Evolutionary conservation across 2,888 invertebrate genomes (phyloP), one percentile per base, ranked within the genome.

Genomic region (Caenorhabditis sulstoni): DNA sequence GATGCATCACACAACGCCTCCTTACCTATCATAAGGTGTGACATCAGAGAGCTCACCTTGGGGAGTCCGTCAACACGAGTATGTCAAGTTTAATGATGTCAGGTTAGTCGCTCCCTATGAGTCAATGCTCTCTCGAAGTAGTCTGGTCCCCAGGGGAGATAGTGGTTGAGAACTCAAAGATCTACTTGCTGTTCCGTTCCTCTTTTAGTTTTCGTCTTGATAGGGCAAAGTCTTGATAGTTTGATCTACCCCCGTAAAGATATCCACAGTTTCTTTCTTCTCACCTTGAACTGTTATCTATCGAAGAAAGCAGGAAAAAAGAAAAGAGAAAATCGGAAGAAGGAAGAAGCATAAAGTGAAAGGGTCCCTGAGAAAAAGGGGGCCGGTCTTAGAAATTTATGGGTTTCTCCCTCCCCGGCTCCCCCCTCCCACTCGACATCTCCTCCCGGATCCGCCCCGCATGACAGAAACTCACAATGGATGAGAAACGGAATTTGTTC

Each of bases 301-400:
- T 29, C 29, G 29, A 7, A 29, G 7, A 7, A 29, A 29, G 29
- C 3, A 52, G 29, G 23, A 23, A 52, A 52, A 52, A n/a, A 14
- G 29, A 23, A 52, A n/a, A 22, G 12, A 3, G 52, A 29, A 29
- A 52, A n/a, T 29, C 23, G 52, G 29, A 7, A 29, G 7, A 14
- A 29, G 29, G 52, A 8, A 52, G 44, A 52, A 52, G 29, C 14
- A 29, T 29, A 52, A 52, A 29, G 29, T n/a, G 20, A 52, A 52
- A 12, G 49, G 22, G 22, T 14, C 29, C 18, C 35, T 1, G 29
- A 29, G 53, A 29, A 5, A n/a, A 35, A 29, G 7, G 29, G 29
- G 29, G 11, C 35, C 9, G 37, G 16, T 37, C 57, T 71, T 55
- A 71, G 47, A 62, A 62, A 71, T 71, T 62, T 71, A 70, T 70